Evolutionary conservation across 2,888 invertebrate genomes (phyloP), one percentile per base, ranked within the genome.

Genomic region (Apotomis turbidana): DNA sequence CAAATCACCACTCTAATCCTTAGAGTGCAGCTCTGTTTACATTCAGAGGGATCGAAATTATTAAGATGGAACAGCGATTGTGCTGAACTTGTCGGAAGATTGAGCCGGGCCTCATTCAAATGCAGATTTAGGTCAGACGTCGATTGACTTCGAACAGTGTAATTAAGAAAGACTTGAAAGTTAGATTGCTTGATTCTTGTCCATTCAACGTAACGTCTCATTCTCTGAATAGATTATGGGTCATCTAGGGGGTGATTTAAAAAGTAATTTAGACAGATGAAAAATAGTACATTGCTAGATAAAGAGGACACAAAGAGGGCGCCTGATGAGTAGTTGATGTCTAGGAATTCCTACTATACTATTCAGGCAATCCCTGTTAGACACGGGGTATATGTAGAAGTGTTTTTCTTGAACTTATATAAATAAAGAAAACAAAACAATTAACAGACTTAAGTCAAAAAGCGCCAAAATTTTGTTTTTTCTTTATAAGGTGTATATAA

Each of bases 101-200:
- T 83, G 84, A 86, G 84, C 80, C 80, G 79, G 81, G 80, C 82
- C 84, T 87, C 81, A 90, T 91, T 91, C 90, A 87, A 86, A 90
- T 91, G 89, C 86, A 91, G 87, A 92, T 91, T 88, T 87, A 86
- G 91, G 91, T 90, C 90, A 88, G 87, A 82, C 85, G 82, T 85
- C 88, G 86, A 90, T 91, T 88, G 88, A 87, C 80, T 89, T 84
- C 81, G 83, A 88, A 89, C 87, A 88, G 81, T 86, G 85, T 88
- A 88, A 90, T 91, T 89, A 87, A 85, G 79, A 81, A 80, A 81
- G 81, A 84, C 85, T 87, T 83, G 79, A 76, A 86, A 89, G 83
- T 86, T 85, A 80, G 81, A 86, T 88, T 85, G 83, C 79, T 86
- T 84, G 82, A 83, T 80, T 81, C 79, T 79, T 81, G 85, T 81